Conservation (phyloP, 2,113 vertebrate species). For the Lepus americanus region DNA sequence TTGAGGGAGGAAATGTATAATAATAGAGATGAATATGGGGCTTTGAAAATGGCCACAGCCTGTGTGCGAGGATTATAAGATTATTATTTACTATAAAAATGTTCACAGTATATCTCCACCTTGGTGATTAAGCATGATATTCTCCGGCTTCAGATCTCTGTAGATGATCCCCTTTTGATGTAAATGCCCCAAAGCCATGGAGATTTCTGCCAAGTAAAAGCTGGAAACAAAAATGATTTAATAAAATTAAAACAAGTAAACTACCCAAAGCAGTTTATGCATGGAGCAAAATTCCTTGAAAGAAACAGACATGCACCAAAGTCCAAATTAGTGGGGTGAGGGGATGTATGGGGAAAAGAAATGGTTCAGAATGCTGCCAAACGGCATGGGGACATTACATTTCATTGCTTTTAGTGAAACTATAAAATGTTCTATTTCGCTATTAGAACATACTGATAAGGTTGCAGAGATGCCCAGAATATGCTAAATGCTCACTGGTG, state of each 20-base stretch:
- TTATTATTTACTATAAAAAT: conserved; percentile 79
- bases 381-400: conserved; percentile 48
- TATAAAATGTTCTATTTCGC: conserved; percentile 67
- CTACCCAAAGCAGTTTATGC: conserved; percentile 75
- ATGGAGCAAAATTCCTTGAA: conserved; percentile 82
- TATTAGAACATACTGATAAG: conserved; percentile 67
- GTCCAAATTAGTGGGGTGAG: conserved; percentile 72
- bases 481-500: conserved; percentile 65
- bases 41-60: conserved; percentile 73
- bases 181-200: conserved; percentile 99
- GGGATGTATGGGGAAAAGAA: conserved; percentile 1
- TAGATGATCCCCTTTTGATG: conserved; percentile 99
- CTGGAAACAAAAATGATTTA: conserved; percentile 88
- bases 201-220: conserved; percentile 99
- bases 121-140: conserved; percentile 99
- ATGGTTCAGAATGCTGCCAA: conserved; percentile 69
- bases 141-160: conserved; percentile 99
- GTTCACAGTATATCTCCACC: conserved; percentile 87
- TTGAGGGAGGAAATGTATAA: conserved; percentile 22
- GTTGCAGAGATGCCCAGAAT: conserved; percentile 54
- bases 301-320: conserved; percentile 78
- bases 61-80: conserved; percentile 75
- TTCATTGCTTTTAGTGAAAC: conserved; percentile 71
- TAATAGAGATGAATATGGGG: conserved; percentile 35
- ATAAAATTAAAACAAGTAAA: conserved; percentile 81